These are phyloP conservation scores for Anoncus sp. DNA, from an alignment of 2,888 invertebrate species.

Conservation along the genomic window DNA sequence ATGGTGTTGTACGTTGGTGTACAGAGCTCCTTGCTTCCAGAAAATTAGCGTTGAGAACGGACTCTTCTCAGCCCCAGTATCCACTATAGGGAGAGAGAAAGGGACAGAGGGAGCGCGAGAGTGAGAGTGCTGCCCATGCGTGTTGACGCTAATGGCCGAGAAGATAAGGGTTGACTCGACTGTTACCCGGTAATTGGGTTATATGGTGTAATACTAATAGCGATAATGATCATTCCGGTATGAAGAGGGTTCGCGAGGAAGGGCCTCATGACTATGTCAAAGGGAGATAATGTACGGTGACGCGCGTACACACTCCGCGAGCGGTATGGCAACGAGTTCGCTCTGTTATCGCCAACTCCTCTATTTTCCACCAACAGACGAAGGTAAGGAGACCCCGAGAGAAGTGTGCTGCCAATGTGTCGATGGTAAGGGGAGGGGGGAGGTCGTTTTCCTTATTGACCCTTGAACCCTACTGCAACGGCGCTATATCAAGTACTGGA, in stretches of 20 bases:
- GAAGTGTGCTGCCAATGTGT: not conserved
- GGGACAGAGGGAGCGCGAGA: not conserved
- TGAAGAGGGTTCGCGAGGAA: conserved; percentile 24
- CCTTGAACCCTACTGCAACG: conserved; percentile 56
- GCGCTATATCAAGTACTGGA: conserved; percentile 54
- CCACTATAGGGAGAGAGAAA: not conserved
- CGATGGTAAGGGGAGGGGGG: conserved; percentile 18
- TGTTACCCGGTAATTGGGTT: conserved; percentile 73
- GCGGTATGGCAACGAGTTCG: conserved; percentile 7
- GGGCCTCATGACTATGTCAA: conserved; percentile 54
- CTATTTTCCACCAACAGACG: conserved; percentile 9
- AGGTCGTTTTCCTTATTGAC: conserved; percentile 57
- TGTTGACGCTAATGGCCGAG: conserved; percentile 71
- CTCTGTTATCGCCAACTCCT: conserved; percentile 20
- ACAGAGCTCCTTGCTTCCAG: conserved; percentile 46
- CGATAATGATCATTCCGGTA: conserved; percentile 69
- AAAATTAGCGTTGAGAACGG: conserved; percentile 58
- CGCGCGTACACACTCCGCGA: conserved; percentile 30
- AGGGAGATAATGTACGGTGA: conserved; percentile 60
- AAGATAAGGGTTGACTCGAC: conserved; percentile 74
- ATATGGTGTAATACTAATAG: conserved; percentile 71
- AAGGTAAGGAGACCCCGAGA: not conserved
- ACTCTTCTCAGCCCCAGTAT: conserved; percentile 22
- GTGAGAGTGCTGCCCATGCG: conserved; percentile 43
- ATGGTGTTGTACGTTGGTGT: conserved; percentile 10